Conservation (phyloP, 2,113 vertebrate genomes). For the Laticauda laticaudata region DNA sequence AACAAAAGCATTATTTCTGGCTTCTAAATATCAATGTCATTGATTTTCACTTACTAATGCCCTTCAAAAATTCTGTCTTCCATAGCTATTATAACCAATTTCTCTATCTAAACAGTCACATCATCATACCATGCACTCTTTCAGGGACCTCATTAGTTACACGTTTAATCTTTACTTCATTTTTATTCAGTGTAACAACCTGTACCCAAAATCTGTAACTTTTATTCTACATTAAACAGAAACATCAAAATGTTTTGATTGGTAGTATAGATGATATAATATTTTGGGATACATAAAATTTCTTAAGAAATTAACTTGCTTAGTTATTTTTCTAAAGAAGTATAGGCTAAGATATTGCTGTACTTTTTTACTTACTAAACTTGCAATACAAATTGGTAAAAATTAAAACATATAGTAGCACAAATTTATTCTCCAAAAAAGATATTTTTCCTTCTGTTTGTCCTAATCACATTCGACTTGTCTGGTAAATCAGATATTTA, state of each 20-base stretch:
- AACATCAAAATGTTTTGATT: neutral
- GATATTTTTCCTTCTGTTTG: too few relatives aligned
- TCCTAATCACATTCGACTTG: neutral
- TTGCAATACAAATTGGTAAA: neutral
- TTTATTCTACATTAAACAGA: neutral
- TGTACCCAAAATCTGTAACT: neutral
- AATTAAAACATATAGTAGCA: too few relatives aligned
- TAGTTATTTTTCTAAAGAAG: neutral
- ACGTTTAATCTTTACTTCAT: neutral
- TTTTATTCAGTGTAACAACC: neutral
- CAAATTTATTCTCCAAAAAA: neutral
- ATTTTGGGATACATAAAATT: neutral
- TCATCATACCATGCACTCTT: neutral
- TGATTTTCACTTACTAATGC: neutral
- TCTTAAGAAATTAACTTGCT: neutral
- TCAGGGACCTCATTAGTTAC: neutral
- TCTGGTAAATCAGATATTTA: neutral
- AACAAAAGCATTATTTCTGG: neutral
- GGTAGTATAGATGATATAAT: neutral
- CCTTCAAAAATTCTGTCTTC: neutral
- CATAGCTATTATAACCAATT: neutral
- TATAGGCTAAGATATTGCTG: too few relatives aligned
- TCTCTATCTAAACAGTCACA: neutral
- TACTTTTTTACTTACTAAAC: neutral
- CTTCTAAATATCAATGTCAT: neutral